Conservation (phyloP, 2,888 invertebrate genomes). For the Scaptodrosophila latifasciaeformis region DNA sequence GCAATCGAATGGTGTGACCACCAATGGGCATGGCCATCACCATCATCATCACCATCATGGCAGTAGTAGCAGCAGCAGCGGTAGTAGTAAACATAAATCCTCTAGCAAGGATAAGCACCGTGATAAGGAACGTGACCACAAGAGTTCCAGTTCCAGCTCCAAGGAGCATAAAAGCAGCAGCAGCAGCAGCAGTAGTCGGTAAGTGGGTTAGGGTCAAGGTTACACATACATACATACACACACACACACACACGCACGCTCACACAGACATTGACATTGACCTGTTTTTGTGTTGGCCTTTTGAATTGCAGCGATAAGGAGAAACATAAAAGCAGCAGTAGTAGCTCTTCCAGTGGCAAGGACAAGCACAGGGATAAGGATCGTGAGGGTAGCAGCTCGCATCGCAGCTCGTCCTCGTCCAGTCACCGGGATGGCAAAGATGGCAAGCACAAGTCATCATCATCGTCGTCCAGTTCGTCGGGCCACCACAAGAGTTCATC, state of each 20-base stretch:
- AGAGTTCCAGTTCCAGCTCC: constrained; percentile 75
- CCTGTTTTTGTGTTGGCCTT: not conserved
- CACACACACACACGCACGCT: too few species aligned
- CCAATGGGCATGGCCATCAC: constrained; percentile 81
- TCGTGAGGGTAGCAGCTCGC: constrained; percentile 62
- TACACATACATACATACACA: not conserved
- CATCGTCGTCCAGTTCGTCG: constrained; percentile 72
- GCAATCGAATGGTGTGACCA: constrained; percentile 85
- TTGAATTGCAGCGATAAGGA: constrained; percentile 66
- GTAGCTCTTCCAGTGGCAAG: constrained; percentile 68
- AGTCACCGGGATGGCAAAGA: constrained; percentile 74
- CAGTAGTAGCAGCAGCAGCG: constrained; percentile 74
- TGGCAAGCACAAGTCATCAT: constrained; percentile 73
- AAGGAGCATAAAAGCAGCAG: constrained; percentile 75
- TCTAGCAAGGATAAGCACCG: constrained; percentile 78
- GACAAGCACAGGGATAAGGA: constrained; percentile 74
- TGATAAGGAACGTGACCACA: constrained; percentile 76
- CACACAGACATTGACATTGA: too few species aligned
- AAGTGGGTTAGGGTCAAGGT: too few species aligned
- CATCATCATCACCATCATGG: too few species aligned
- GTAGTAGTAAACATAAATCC: constrained; percentile 80
- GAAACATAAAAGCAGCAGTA: constrained; percentile 75
- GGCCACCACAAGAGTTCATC: constrained; percentile 67
- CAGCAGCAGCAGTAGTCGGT: constrained; percentile 74
- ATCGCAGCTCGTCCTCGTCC: constrained; percentile 60